phyloP scores from a whole-genome alignment of 1,140 invertebrate genomes.

The Odontomachus brunneus region DNA sequence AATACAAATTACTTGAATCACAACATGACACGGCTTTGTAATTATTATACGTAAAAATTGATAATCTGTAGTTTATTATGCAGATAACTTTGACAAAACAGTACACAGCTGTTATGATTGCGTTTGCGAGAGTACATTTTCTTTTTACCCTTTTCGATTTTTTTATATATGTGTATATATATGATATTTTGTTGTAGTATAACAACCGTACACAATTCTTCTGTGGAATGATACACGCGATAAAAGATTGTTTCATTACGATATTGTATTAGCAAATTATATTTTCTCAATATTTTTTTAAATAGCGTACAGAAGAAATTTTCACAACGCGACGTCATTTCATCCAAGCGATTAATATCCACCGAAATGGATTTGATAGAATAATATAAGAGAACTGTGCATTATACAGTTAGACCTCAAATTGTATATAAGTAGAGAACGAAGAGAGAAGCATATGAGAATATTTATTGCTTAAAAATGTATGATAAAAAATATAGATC shows the following conservation, averaged over 20 bases:
- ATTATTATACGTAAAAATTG: conserved; percentile 24
- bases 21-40: conserved; percentile 4
- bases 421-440: conserved; percentile 71
- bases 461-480: conserved; percentile 63
- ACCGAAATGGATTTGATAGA: conserved; percentile 61
- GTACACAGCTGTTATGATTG: conserved; percentile 1
- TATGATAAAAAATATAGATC: conserved; percentile 65
- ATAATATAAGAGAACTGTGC: conserved; percentile 53
- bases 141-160: neutral
- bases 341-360: conserved; percentile 40
- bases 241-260: conserved; percentile 51
- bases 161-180: neutral
- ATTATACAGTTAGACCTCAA: conserved; percentile 63
- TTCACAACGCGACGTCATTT: conserved; percentile 21
- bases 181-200: conserved; percentile 1
- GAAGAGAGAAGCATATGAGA: conserved; percentile 36
- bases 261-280: conserved; percentile 60
- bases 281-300: conserved; percentile 67
- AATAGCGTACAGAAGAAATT: conserved; percentile 34
- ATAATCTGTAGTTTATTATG: neutral
- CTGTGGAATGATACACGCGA: conserved; percentile 48
- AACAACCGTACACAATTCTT: conserved; percentile 47
- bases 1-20: conserved; percentile 29
- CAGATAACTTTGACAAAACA: neutral
- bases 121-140: neutral